phyloP scores from a whole-genome alignment of 2,113 vertebrate species.

The Clarias batrachus region DNA sequence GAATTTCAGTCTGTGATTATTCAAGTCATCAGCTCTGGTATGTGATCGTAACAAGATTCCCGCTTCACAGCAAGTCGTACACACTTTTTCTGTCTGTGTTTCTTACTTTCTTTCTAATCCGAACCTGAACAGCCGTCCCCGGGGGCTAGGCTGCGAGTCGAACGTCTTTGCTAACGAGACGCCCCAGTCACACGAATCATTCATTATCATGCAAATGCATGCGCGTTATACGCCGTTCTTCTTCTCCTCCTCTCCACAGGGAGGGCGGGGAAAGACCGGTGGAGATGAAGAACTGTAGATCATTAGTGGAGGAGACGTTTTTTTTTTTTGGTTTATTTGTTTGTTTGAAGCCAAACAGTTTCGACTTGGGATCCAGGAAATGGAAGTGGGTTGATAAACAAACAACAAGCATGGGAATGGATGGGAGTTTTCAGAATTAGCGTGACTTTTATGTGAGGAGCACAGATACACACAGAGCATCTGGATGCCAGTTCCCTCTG shows the following conservation, averaged over 20 bases:
- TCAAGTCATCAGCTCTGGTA: background rate
- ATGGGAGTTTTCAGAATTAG: slow-evolving; percentile 43
- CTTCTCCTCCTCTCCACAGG: slow-evolving; percentile 14
- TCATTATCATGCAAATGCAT: slow-evolving; percentile 79
- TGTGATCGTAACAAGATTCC: background rate
- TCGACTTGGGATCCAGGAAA: slow-evolving; percentile 61
- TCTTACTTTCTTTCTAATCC: background rate
- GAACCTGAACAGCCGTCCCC: slow-evolving; percentile 47
- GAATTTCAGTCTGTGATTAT: background rate
- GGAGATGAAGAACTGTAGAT: slow-evolving; percentile 73
- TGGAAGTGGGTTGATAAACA: slow-evolving; percentile 73
- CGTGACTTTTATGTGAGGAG: slow-evolving; percentile 69
- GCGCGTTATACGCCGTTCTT: slow-evolving; percentile 57
- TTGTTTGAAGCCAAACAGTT: slow-evolving; percentile 74
- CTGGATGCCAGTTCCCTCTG: slow-evolving; percentile 9
- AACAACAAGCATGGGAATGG: slow-evolving; percentile 62
- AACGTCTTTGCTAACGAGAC: slow-evolving; percentile 52
- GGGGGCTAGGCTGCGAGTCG: slow-evolving; percentile 56
- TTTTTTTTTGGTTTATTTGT: slow-evolving; percentile 35
- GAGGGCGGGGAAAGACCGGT: slow-evolving; percentile 52
- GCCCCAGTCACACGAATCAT: slow-evolving; percentile 61
- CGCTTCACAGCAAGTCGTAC: background rate
- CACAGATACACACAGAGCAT: slow-evolving; percentile 53
- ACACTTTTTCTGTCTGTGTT: background rate
- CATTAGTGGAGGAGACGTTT: slow-evolving; percentile 71